These are phyloP conservation scores for Zoanthus sociatus DNA, from an alignment of 92 coral and sea anemone genomes.

Conservation along the genomic window DNA sequence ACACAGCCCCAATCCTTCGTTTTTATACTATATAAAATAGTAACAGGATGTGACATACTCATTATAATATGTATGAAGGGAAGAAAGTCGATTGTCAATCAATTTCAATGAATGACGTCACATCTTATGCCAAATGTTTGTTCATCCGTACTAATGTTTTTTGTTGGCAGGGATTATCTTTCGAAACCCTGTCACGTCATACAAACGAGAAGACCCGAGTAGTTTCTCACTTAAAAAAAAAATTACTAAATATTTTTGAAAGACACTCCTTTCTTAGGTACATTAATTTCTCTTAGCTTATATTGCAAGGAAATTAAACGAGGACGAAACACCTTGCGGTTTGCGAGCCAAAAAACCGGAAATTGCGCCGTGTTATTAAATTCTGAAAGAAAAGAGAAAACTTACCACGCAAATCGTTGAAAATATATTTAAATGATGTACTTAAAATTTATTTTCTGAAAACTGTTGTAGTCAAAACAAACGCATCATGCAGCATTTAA, in stretches of 20 bases:
- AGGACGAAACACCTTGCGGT: neutral
- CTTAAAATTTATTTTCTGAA: neutral
- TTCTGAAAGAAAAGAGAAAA: neutral
- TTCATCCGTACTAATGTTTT: neutral
- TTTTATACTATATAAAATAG: slow-evolving; percentile 29
- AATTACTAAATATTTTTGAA: neutral
- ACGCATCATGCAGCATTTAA: neutral
- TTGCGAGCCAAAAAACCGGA: neutral
- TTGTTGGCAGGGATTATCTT: neutral
- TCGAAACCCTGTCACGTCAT: neutral
- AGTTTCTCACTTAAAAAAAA: neutral
- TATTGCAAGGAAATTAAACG: neutral
- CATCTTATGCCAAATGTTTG: neutral
- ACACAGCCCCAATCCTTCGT: neutral
- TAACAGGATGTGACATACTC: slow-evolving; percentile 45
- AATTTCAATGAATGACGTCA: slow-evolving; percentile 35
- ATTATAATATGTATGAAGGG: slow-evolving; percentile 4
- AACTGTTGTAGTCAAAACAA: neutral
- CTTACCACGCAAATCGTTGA: neutral
- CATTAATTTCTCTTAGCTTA: neutral
- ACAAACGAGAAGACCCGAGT: neutral
- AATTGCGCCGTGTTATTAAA: neutral
- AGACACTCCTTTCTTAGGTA: neutral
- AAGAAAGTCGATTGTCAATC: slow-evolving; percentile 16
- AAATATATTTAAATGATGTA: neutral